Evolutionary conservation across 37 sponge, comb jelly and placozoan species (phyloP).

Genomic region (Halichondria panicea): DNA sequence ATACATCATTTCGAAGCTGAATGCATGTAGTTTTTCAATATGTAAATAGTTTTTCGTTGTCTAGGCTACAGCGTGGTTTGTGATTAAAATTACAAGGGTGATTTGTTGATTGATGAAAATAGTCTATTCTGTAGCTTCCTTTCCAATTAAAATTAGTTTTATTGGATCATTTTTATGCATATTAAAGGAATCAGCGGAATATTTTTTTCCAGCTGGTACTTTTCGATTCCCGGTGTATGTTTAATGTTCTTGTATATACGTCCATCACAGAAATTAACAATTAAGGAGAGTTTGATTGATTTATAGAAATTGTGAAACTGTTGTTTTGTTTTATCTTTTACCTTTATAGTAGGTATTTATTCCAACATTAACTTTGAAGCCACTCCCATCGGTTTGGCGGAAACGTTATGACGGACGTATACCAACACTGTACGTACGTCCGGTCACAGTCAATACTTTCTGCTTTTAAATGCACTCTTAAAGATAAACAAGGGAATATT

Average conservation of each 20-base stretch:
- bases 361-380: constrained; percentile 1
- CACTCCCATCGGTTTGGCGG: background rate
- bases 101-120: background rate
- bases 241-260: background rate
- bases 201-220: background rate
- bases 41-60: background rate
- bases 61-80: background rate
- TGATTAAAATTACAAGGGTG: constrained; percentile 10
- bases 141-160: background rate
- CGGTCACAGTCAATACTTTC: too few species aligned
- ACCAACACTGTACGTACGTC: constrained; percentile 21
- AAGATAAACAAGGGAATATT: too few species aligned
- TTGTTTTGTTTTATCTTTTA: constrained; percentile 3
- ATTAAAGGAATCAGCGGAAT: background rate
- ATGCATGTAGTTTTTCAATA: constrained; percentile 25
- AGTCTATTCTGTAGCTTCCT: background rate
- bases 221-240: too few species aligned
- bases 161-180: background rate
- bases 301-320: background rate
- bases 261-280: constrained; percentile 24
- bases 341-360: background rate
- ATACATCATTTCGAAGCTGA: constrained; percentile 27
- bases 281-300: background rate
- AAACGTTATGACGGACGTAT: constrained; percentile 27
- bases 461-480: too few species aligned